Evolutionary conservation across 2,888 invertebrate genomes (phyloP).

Genomic region (Choristoneura rosaceana): DNA sequence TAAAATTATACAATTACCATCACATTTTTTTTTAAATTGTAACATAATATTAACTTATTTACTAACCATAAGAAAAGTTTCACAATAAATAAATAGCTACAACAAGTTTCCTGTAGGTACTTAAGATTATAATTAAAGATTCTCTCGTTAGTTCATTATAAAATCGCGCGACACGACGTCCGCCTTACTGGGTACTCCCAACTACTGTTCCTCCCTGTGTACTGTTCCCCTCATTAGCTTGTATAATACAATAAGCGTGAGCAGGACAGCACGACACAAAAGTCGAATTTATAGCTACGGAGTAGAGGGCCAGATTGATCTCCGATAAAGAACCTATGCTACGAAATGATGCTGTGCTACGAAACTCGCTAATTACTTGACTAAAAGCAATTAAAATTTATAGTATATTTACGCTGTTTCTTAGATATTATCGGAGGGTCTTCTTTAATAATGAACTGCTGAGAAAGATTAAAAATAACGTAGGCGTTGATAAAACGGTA

Average conservation of each 20-base stretch:
- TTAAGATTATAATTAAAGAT: slow-evolving; percentile 33
- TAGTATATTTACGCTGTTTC: background rate
- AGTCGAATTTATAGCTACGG: too few relatives aligned
- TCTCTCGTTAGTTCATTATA: slow-evolving; percentile 15
- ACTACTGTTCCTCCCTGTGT: too few relatives aligned
- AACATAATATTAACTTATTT: background rate
- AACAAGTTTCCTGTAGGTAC: background rate
- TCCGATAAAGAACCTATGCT: slow-evolving; percentile 4
- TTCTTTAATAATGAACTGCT: background rate
- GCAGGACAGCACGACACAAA: too few relatives aligned
- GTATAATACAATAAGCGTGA: too few relatives aligned
- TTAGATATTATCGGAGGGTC: background rate
- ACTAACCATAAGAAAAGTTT: background rate
- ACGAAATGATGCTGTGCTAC: background rate
- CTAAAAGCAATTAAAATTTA: slow-evolving; percentile 17
- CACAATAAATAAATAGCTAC: slow-evolving; percentile 11
- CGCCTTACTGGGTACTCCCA: slow-evolving; percentile 4
- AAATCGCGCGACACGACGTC: background rate
- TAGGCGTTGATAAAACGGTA: background rate
- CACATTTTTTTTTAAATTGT: background rate
- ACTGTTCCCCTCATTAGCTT: too few relatives aligned
- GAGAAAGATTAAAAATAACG: background rate
- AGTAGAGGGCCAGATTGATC: background rate
- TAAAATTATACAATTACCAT: background rate
- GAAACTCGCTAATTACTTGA: slow-evolving; percentile 15